Base-by-base conservation (phyloP, 2,888 invertebrate genomes). In the Bellardia bayeri region DNA sequence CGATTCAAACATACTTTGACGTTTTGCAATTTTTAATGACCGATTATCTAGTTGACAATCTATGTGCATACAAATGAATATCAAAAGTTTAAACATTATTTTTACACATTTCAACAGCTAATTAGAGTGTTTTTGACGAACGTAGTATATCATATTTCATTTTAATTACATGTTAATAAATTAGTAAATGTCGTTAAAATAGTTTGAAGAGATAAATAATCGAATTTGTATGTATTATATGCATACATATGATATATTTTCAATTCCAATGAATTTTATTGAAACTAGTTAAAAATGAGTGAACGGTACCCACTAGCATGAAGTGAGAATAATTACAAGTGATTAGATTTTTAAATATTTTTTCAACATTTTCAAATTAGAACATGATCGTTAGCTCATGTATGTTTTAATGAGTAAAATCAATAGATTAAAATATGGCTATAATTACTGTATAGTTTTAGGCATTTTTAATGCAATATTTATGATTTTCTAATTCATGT, bases 1-100 rank as follows among this genome's bases (percentile, higher is more conserved):
- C 23, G 23, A 23, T 23, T 1, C 23, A 23, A 23, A 23, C 23
- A 23, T 0, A 11, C 40, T 40, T 71, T n/a, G 4, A 3, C 5
- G 54, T 54, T 40, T 42, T n/a, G n/a, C n/a, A 40, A 61, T 49
- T 54, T 54, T 54, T 54, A 72, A 81, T 81, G 16, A 81, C 40
- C 72, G 71, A 51, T 23, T 80, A 63, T 80, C 40, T 63, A 71
- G 51, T 71, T 49, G 23, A 5, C 40, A 80, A 51, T n/a, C 2
- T 11, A 54, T 5, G 30, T 54, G n/a, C 33, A 14, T 23, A 30
- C 5, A 40, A 14, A 54, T 11, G 45, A 78, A 42, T 56, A 23
- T 23, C 0, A 56, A 30, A 54, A n/a, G 33, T 66, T 14, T 30
- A 23, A 64, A 30, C 11, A 33, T 33, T 56, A 54, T 68, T 66